Conservation (phyloP, 2,888 invertebrate species). For the Idaea biselata region DNA sequence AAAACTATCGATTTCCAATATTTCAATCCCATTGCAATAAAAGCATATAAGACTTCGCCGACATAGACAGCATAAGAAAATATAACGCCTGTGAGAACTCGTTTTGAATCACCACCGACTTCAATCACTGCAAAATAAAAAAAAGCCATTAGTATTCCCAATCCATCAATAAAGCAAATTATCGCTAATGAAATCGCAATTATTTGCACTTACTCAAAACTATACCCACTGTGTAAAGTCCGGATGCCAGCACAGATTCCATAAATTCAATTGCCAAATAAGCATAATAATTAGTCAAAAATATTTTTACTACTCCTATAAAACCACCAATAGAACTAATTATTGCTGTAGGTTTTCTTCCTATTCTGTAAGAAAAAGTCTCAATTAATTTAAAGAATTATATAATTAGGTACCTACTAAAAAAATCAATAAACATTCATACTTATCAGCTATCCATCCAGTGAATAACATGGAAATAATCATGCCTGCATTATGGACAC, state of each 20-base stretch:
- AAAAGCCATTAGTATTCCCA: background rate
- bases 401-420: background rate
- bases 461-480: conserved; percentile 81
- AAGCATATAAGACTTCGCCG: conserved; percentile 60
- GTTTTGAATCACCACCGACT: conserved; percentile 61
- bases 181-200: background rate
- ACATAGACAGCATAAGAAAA: conserved; percentile 61
- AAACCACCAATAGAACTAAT: conserved; percentile 56
- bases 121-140: conserved; percentile 58
- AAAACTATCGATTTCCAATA: conserved; percentile 61
- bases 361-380: conserved; percentile 46
- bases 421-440: conserved; percentile 25
- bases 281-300: conserved; percentile 48
- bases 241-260: conserved; percentile 59
- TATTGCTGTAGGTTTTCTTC: conserved; percentile 60
- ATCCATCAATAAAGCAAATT: background rate
- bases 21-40: conserved; percentile 54
- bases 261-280: conserved; percentile 58
- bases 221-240: conserved; percentile 61
- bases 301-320: conserved; percentile 57
- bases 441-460: conserved; percentile 83
- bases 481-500: conserved; percentile 83
- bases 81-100: conserved; percentile 58
- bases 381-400: background rate
- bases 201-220: conserved; percentile 52